A percentile compares a stretch with the other conserved stretches of the same genome.
Conservation (phyloP, 2,888 invertebrate species). For the Acanthacorydalis orientalis region DNA sequence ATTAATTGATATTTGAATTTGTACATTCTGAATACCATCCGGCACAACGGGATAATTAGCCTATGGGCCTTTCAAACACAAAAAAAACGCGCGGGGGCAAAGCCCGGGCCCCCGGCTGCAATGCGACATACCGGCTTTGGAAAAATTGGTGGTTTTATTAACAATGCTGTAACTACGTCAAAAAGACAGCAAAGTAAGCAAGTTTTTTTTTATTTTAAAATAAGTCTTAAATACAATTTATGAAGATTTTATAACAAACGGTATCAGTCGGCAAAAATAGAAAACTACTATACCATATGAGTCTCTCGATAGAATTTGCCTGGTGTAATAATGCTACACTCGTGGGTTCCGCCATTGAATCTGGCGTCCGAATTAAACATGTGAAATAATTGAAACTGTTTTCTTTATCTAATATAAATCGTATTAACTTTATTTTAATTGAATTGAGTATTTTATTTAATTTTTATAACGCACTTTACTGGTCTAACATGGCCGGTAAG, state of each 20-base stretch:
- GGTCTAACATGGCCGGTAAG: slow-evolving; percentile 65
- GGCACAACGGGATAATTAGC: slow-evolving; percentile 17
- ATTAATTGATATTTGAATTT: no score
- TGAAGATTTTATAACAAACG: not conserved
- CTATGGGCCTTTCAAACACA: slow-evolving; percentile 16
- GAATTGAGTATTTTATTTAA: not conserved
- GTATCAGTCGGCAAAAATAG: slow-evolving; percentile 6
- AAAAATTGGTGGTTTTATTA: slow-evolving; percentile 21
- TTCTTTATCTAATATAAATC: not conserved
- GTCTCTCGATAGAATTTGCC: slow-evolving; percentile 1
- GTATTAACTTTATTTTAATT: not conserved
- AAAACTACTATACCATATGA: slow-evolving; percentile 7
- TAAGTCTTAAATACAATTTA: not conserved
- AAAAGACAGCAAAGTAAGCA: slow-evolving; percentile 16
- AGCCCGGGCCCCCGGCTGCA: slow-evolving; percentile 17
- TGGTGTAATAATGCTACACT: slow-evolving; percentile 10
- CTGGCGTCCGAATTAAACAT: not conserved
- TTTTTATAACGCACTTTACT: slow-evolving; percentile 4
- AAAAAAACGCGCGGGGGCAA: slow-evolving; percentile 6
- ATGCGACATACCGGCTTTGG: slow-evolving; percentile 18
- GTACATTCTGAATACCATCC: slow-evolving; percentile 12
- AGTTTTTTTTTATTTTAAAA: not conserved
- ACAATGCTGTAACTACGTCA: slow-evolving; percentile 20
- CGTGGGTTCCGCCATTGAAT: not conserved
- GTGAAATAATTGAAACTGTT: not conserved